Conservation (phyloP, 2,888 invertebrate genomes). For the Scaptomyza cyrtandrae region DNA sequence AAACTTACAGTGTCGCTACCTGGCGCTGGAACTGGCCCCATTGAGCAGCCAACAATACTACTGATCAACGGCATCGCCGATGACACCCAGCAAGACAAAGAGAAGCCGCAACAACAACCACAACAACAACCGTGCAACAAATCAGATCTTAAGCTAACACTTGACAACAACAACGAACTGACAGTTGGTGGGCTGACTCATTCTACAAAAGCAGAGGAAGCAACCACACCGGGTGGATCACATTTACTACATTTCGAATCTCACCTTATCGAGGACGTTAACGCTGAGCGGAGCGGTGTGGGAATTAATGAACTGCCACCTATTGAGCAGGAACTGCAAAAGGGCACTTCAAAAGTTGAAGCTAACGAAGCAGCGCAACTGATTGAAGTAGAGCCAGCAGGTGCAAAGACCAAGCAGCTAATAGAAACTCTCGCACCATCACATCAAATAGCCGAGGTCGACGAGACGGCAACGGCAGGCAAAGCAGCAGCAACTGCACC, state of each 20-base stretch:
- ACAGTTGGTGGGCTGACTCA: slow-evolving; percentile 12
- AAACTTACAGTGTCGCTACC: slow-evolving; percentile 84
- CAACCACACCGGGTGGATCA: slow-evolving; percentile 64
- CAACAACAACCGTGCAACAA: slow-evolving; percentile 26
- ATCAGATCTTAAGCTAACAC: slow-evolving; percentile 47
- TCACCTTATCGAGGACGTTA: slow-evolving; percentile 83
- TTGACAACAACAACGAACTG: slow-evolving; percentile 43
- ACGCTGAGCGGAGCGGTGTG: slow-evolving; percentile 76
- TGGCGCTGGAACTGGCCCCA: slow-evolving; percentile 82
- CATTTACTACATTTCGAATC: slow-evolving; percentile 83
- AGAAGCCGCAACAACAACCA: background rate
- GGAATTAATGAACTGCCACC: slow-evolving; percentile 82
- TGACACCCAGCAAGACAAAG: slow-evolving; percentile 47
- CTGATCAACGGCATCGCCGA: slow-evolving; percentile 80
- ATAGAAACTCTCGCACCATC: slow-evolving; percentile 69
- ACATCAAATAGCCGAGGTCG: slow-evolving; percentile 69
- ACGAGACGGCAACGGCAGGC: slow-evolving; percentile 58
- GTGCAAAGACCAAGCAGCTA: slow-evolving; percentile 73
- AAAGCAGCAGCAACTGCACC: slow-evolving; percentile 16
- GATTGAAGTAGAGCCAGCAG: slow-evolving; percentile 82
- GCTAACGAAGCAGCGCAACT: slow-evolving; percentile 75
- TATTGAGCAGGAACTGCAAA: slow-evolving; percentile 77
- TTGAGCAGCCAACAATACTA: slow-evolving; percentile 83
- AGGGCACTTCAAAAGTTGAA: slow-evolving; percentile 80
- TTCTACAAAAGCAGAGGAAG: slow-evolving; percentile 33